These are phyloP conservation scores for Acanthoscelides obtectus DNA, from an alignment of 2,888 invertebrate species.

Conservation along the genomic window DNA sequence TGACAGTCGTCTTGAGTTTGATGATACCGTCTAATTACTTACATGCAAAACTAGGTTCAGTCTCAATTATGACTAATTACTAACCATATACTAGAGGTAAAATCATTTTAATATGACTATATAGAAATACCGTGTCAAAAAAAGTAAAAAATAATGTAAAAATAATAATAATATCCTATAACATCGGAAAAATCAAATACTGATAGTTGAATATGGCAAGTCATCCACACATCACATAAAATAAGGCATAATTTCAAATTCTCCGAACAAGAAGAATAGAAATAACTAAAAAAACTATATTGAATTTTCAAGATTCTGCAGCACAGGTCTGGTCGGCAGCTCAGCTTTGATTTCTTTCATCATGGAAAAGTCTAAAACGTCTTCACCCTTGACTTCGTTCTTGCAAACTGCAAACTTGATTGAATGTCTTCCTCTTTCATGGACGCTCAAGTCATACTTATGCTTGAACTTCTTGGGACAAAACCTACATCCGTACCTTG, in stretches of 20 bases:
- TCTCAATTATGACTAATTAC: no score
- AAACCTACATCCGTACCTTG: constrained; percentile 58
- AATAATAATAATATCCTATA: background rate
- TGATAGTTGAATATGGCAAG: background rate
- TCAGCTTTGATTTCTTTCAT: background rate
- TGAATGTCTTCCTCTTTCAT: constrained; percentile 42
- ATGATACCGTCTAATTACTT: no score
- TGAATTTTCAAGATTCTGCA: background rate
- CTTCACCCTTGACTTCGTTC: background rate
- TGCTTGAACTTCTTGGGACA: constrained; percentile 58
- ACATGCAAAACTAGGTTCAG: no score
- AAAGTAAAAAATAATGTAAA: background rate
- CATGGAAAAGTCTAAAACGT: background rate
- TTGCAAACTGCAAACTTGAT: background rate
- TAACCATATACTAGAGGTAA: no score
- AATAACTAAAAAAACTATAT: background rate
- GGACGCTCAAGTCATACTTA: constrained; percentile 50
- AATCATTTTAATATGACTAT: no score
- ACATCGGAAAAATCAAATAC: background rate
- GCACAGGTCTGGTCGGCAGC: background rate
- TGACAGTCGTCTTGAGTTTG: no score
- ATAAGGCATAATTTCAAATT: background rate
- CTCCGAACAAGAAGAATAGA: background rate
- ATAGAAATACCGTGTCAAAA: no score
- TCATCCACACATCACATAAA: background rate